Base-by-base conservation (phyloP, 2,113 vertebrate genomes). In the Carlito syrichta region DNA sequence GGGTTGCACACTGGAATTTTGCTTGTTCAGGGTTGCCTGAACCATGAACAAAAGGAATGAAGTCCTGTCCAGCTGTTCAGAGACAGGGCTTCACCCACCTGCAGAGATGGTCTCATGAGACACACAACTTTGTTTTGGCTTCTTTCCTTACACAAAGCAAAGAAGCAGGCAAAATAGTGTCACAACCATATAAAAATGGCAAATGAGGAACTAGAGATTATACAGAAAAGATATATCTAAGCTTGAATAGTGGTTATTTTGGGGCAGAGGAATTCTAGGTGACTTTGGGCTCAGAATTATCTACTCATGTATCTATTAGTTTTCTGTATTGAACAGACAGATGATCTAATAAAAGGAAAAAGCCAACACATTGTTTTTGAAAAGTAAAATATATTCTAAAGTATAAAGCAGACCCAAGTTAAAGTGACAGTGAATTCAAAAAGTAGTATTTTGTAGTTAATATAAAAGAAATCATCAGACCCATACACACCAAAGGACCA, bases 331-430 rank as follows among this genome's bases (percentile, higher is more conserved):
- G 19, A 93, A 50, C 14, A 93, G 52, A 86, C 11, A 93, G 63
- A 82, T 85, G 52, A 82, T 19, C 54, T 74, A 89, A 35, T 86
- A 90, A 96, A 82, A 40, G 45, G n/a, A 38, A 73, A 78, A 32
- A 38, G 6, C 5, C 19, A 68, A 63, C 12, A 38, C 48, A 60
- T 77, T 77, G 56, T 35, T 91, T 92, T 68, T 76, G 11, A 82
- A 74, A 90, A 73, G 35, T 71, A 82, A 97, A 96, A 85, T 52
- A 27, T 5, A 58, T 71, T 86, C 48, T 45, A 89, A 97, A 71
- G 35, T 79, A 84, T 81, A 83, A 87, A 87, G 77, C 11, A 84
- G 25, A 74, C 4, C 20, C 71, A 77, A 78, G 30, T 63, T 74
- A 90, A 73, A 92, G 60, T 40, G n/a, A 83, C 25, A 54, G 19